phyloP scores from a whole-genome alignment of 2,797 vertebrate genomes.

The Cyclura pinguis region DNA sequence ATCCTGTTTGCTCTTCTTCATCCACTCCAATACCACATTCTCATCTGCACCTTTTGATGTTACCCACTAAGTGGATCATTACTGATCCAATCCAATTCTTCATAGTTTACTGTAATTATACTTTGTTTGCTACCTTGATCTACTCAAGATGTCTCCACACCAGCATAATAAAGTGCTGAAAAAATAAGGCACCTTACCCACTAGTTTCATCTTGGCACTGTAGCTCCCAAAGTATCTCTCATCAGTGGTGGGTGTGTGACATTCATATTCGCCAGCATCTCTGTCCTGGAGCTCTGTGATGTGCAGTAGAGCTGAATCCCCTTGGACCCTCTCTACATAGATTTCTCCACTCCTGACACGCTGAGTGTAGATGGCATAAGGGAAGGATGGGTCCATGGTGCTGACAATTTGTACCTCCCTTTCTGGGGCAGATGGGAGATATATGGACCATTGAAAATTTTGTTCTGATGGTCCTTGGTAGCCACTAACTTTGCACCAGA shows the following conservation, averaged over 20 bases:
- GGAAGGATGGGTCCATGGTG: constrained; percentile 73
- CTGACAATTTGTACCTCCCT: constrained; percentile 77
- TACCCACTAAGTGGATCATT: no score
- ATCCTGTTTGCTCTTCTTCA: not conserved
- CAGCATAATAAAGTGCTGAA: not conserved
- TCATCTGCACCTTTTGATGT: constrained; percentile 6
- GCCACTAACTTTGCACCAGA: constrained; percentile 84
- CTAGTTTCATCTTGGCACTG: constrained; percentile 81
- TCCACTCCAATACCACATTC: not conserved
- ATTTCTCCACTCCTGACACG: constrained; percentile 74
- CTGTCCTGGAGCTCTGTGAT: constrained; percentile 77
- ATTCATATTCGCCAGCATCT: constrained; percentile 77
- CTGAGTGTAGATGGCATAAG: constrained; percentile 76
- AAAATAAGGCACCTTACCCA: constrained; percentile 74
- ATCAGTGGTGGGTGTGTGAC: constrained; percentile 78
- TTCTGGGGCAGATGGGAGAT: constrained; percentile 72
- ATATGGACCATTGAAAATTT: constrained; percentile 81
- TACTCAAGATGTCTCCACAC: not conserved
- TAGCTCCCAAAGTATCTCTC: constrained; percentile 80
- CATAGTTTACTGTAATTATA: not conserved
- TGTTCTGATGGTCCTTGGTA: constrained; percentile 79
- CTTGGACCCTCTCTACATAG: constrained; percentile 72
- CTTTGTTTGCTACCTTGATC: not conserved
- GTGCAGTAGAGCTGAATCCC: constrained; percentile 67
- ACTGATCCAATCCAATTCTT: not conserved